Evolutionary conservation across 2,888 invertebrate genomes (phyloP).

Genomic region (Meteorus cinctellus): DNA sequence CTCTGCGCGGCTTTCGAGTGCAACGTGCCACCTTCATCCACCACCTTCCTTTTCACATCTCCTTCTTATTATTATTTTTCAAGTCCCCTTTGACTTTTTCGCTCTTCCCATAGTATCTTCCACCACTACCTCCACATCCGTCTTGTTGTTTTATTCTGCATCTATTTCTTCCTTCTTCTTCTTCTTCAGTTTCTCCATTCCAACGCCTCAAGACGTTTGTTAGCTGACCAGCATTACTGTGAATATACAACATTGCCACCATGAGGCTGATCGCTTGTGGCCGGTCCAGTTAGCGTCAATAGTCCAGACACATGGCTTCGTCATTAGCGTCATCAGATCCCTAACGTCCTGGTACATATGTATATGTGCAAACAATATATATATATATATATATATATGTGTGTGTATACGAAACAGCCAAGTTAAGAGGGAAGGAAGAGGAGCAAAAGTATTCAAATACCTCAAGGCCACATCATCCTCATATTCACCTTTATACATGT

Average conservation of each 20-base stretch:
- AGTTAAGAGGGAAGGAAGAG: not conserved
- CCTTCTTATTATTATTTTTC: slow-evolving; percentile 43
- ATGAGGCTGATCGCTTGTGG: slow-evolving; percentile 44
- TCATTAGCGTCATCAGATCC: slow-evolving; percentile 67
- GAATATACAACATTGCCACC: slow-evolving; percentile 48
- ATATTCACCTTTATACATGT: not conserved
- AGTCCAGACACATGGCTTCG: slow-evolving; percentile 61
- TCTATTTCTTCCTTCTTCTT: slow-evolving; percentile 42
- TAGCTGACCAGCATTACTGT: slow-evolving; percentile 47
- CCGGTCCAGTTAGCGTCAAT: slow-evolving; percentile 65
- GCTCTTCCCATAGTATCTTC: slow-evolving; percentile 52
- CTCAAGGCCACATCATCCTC: slow-evolving; percentile 10
- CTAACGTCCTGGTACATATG: slow-evolving; percentile 55
- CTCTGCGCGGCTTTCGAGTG: slow-evolving; percentile 56
- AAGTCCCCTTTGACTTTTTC: slow-evolving; percentile 30
- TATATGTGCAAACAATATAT: not conserved
- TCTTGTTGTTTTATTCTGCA: slow-evolving; percentile 59
- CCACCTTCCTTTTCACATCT: slow-evolving; percentile 44
- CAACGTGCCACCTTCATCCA: slow-evolving; percentile 47
- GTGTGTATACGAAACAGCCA: not conserved
- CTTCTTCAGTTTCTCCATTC: slow-evolving; percentile 37
- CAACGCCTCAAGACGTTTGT: slow-evolving; percentile 50
- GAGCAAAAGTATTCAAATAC: not conserved
- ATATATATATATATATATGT: not conserved
- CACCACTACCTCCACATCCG: slow-evolving; percentile 50